Conservation (phyloP, 2,888 invertebrate species). For the Ormia ochracea region DNA sequence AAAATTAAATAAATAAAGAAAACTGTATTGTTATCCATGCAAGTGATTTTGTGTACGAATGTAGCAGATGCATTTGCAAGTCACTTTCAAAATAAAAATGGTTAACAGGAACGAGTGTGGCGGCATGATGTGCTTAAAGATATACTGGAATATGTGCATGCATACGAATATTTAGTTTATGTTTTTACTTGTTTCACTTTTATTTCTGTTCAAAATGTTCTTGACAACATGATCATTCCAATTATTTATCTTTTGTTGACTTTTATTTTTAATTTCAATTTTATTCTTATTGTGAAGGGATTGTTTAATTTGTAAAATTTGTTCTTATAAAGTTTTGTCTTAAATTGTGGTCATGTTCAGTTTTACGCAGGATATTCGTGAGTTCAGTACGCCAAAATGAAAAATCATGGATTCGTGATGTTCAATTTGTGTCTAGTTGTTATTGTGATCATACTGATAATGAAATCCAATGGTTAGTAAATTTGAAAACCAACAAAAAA, state of each 20-base stretch:
- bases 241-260: slow-evolving; percentile 23
- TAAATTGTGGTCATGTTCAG: slow-evolving; percentile 41
- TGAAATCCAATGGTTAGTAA: slow-evolving; percentile 46
- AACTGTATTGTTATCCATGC: too few species aligned
- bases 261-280: not conserved
- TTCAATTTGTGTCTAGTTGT: slow-evolving; percentile 44
- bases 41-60: too few species aligned
- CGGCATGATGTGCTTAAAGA: not conserved
- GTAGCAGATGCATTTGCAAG: not conserved
- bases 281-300: slow-evolving; percentile 24
- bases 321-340: slow-evolving; percentile 58
- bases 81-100: not conserved
- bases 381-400: slow-evolving; percentile 55
- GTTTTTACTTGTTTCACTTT: slow-evolving; percentile 20
- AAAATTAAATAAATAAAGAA: not conserved
- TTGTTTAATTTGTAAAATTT: not conserved
- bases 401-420: slow-evolving; percentile 46
- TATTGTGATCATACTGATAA: not conserved
- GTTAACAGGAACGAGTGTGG: slow-evolving; percentile 29
- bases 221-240: slow-evolving; percentile 5
- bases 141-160: not conserved
- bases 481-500: not conserved
- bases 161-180: too few species aligned
- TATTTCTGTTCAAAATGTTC: slow-evolving; percentile 10
- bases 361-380: slow-evolving; percentile 63